Percentiles rank a stretch among this genome's conserved stretches.
Conservation (phyloP, 2,888 invertebrate genomes). For the Lymantria dispar region DNA sequence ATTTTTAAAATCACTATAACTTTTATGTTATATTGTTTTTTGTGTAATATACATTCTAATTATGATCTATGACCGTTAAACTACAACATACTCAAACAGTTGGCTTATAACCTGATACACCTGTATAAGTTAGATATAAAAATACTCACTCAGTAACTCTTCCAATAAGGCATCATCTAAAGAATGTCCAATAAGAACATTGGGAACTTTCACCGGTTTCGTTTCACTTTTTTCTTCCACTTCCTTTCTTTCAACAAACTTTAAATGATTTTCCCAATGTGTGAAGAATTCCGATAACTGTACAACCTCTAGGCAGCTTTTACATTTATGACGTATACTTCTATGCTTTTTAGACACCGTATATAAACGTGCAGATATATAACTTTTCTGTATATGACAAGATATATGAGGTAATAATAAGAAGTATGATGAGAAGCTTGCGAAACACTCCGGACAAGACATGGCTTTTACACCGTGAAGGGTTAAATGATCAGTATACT, state of each 20-base stretch:
- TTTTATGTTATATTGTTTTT: too few species aligned
- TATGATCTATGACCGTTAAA: too few species aligned
- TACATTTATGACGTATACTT: slow-evolving; percentile 25
- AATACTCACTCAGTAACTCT: background rate
- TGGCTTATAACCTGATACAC: too few species aligned
- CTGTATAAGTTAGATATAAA: background rate
- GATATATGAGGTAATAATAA: slow-evolving; percentile 23
- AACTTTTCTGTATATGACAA: slow-evolving; percentile 28
- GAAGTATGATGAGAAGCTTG: accelerated
- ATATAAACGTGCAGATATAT: background rate
- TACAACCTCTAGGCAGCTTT: slow-evolving; percentile 15
- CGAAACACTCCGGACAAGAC: slow-evolving; percentile 40
- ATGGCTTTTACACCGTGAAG: slow-evolving; percentile 18
- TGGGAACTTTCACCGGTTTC: background rate
- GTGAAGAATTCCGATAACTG: slow-evolving; percentile 16
- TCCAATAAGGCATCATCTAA: background rate
- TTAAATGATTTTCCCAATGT: slow-evolving; percentile 52
- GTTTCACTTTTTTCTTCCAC: background rate
- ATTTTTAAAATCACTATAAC: too few species aligned
- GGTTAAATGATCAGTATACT: slow-evolving; percentile 38
- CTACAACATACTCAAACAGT: too few species aligned
- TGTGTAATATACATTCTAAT: too few species aligned
- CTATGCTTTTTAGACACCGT: background rate
- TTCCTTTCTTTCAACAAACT: slow-evolving; percentile 1
- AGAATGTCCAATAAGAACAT: background rate